phyloP scores from a whole-genome alignment of 2,113 vertebrate genomes.

The Mesembrinibis cayennensis region DNA sequence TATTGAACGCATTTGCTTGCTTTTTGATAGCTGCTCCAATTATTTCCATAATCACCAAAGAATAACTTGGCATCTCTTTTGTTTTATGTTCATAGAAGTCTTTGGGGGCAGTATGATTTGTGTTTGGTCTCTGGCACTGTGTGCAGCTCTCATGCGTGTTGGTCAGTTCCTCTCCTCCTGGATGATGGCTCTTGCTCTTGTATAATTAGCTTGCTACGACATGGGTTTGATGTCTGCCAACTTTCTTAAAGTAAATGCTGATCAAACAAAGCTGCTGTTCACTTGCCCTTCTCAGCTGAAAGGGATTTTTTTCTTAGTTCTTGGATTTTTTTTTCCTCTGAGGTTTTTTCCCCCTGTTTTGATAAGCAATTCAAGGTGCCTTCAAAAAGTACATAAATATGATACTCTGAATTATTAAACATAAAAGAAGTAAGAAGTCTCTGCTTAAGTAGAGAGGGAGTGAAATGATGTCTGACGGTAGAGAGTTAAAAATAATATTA shows the following conservation, averaged over 20 bases:
- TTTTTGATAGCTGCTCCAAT: conserved; percentile 3
- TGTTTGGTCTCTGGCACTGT: neutral
- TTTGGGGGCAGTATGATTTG: neutral
- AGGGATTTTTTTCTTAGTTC: neutral
- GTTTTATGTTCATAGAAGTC: neutral
- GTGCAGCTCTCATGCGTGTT: neutral
- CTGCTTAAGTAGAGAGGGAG: neutral
- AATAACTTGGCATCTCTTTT: neutral
- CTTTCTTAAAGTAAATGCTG: conserved; percentile 25
- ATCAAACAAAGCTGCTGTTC: conserved; percentile 35
- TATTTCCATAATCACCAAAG: neutral
- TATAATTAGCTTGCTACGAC: neutral
- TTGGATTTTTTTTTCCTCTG: neutral
- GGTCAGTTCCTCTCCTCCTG: neutral
- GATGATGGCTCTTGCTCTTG: neutral
- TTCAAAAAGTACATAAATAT: conserved; percentile 22
- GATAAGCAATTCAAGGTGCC: conserved; percentile 10
- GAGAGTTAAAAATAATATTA: neutral
- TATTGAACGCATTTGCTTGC: neutral
- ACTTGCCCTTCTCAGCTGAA: neutral
- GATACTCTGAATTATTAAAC: conserved; percentile 47
- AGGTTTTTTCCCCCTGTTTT: neutral
- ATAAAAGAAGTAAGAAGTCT: neutral
- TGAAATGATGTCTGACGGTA: neutral
- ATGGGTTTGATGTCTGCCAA: neutral